phyloP scores from a whole-genome alignment of 2,113 vertebrate species.

The Chunga burmeisteri region DNA sequence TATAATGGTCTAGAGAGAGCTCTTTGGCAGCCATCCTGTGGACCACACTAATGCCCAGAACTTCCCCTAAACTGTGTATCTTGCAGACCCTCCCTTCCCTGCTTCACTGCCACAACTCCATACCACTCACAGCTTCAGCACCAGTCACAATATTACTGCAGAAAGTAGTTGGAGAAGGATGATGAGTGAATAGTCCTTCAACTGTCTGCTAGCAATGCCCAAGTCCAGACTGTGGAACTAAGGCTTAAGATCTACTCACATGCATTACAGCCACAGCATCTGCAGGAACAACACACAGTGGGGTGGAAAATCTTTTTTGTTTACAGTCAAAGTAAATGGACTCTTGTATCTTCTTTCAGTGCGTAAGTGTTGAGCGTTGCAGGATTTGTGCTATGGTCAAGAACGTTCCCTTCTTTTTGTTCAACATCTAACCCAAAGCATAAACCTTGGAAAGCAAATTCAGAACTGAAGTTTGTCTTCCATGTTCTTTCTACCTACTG shows the following conservation, averaged over 20 bases:
- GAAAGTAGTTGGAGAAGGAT: neutral
- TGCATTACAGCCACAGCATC: neutral
- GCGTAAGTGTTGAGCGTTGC: neutral
- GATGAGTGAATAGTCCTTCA: neutral
- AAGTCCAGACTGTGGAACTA: neutral
- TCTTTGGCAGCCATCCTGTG: neutral
- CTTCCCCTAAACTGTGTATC: neutral
- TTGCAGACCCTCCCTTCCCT: neutral
- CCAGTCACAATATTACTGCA: neutral
- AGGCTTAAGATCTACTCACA: neutral
- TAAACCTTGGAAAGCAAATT: neutral
- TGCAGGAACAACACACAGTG: neutral
- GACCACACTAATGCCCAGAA: neutral
- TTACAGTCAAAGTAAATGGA: neutral
- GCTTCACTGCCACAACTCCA: neutral
- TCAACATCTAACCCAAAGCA: neutral
- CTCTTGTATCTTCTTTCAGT: neutral
- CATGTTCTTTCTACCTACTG: neutral
- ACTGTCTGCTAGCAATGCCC: neutral
- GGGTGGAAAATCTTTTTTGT: neutral
- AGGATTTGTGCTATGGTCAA: neutral
- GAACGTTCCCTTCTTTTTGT: neutral
- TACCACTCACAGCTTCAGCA: neutral
- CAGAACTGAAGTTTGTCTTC: neutral
- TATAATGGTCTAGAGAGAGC: neutral